Conservation (phyloP, 2,888 invertebrate genomes). For the Parasteatoda lunata region DNA sequence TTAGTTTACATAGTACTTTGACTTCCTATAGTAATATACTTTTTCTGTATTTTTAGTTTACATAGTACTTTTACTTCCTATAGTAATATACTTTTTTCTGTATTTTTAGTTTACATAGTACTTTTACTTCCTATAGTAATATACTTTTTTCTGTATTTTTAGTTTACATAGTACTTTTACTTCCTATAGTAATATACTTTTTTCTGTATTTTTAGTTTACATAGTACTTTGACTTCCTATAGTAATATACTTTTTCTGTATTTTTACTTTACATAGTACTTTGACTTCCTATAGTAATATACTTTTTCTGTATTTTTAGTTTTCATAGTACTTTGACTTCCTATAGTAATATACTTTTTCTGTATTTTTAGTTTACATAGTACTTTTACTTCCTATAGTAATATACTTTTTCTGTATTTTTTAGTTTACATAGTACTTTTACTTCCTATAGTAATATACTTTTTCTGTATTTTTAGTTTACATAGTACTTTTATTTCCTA, state of each 20-base stretch:
- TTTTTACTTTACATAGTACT: neutral
- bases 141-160: neutral
- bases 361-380: neutral
- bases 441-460: neutral
- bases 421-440: neutral
- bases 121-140: neutral
- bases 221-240: neutral
- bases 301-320: neutral
- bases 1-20: neutral
- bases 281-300: too few species aligned
- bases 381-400: too few species aligned
- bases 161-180: neutral
- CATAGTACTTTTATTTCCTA: neutral
- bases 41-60: neutral
- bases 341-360: neutral
- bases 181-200: too few species aligned
- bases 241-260: neutral
- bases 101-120: neutral
- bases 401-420: neutral
- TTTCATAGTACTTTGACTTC: neutral
- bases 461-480: neutral
- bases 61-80: neutral
- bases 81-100: too few species aligned
- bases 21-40: neutral
- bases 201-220: neutral